Conservation (phyloP, 1,140 invertebrate genomes). For the Leptoteleia sp. region DNA sequence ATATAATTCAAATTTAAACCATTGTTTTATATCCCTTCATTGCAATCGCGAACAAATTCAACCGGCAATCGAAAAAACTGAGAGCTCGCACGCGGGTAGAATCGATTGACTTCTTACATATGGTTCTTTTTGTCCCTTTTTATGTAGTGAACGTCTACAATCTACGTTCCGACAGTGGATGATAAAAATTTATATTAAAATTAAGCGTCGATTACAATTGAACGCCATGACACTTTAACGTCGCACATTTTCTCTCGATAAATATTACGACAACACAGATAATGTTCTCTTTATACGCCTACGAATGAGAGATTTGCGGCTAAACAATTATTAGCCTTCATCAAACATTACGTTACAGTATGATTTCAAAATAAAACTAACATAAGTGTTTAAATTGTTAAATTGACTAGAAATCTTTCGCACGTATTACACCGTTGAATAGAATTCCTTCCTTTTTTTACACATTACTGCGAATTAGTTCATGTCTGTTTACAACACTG, state of each 20-base stretch:
- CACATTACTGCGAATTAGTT: no score
- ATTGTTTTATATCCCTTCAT: background rate
- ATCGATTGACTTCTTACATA: background rate
- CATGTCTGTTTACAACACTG: conserved; percentile 48
- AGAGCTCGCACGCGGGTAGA: background rate
- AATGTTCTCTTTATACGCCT: conserved; percentile 65
- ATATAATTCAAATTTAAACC: conserved; percentile 1
- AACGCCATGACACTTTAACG: conserved; percentile 13
- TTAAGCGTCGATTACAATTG: conserved; percentile 34
- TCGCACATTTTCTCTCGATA: conserved; percentile 22
- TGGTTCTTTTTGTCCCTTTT: background rate
- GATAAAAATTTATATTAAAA: conserved; percentile 45
- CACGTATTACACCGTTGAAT: conserved; percentile 29
- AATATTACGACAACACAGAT: conserved; percentile 45
- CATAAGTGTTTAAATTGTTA: conserved; percentile 63
- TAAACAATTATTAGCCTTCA: conserved; percentile 61
- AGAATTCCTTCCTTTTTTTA: conserved; percentile 9
- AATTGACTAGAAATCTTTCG: conserved; percentile 74
- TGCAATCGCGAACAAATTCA: conserved; percentile 1
- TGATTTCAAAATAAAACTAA: conserved; percentile 69
- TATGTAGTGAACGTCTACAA: background rate
- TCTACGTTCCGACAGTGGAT: conserved; percentile 16
- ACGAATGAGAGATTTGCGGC: conserved; percentile 68
- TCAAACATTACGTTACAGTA: conserved; percentile 47
- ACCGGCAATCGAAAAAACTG: conserved; percentile 20